Evolutionary conservation across 2,113 vertebrate genomes (phyloP), one percentile per base, ranked within the genome.

Genomic region (Neogobius melanostomus): DNA sequence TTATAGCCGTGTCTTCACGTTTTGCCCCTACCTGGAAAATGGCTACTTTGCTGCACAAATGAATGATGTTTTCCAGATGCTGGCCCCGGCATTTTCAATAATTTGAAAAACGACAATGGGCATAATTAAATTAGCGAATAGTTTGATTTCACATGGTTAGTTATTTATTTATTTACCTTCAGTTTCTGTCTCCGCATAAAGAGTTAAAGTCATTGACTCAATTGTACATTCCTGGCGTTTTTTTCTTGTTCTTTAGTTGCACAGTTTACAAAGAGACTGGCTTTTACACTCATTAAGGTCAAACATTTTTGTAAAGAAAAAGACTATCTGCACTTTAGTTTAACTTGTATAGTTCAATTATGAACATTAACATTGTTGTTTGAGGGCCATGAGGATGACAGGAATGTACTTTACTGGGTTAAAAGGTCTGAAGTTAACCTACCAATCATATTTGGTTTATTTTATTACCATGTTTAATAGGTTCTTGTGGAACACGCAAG

Each of bases 401-500:
- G 96, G 96, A 97, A 96, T n/a, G 7, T 15, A n/a, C n/a, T 51
- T 11, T 50, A 50, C 9, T 51, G 50, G 12, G 14, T 15, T 51
- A 51, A 51, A 51, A 51, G 14, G 50, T n/a, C 15, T 15, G n/a
- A 51, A 51, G 14, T 6, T 7, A 51, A 51, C 12, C 15, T 14
- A 15, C 11, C 11, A 15, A 50, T 56, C 21, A 16, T 53, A 16
- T 5, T 28, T 10, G 54, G 21, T 57, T 36, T 28, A 21, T 28
- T 36, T 21, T 57, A 8, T 12, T 21, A 57, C 28, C 6, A 59
- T 42, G 28, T 36, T 59, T 10, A 12, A 14, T 21, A 99, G 98
- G 96, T 96, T 69, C 94, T 99, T 77, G 93, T 99, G 87, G 95
- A 97, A 88, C 97, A 99, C 92, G 97, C 95, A 63, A 93, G 95